Conservation (phyloP, 1,140 invertebrate species). For the Melipona quadrifasciata region DNA sequence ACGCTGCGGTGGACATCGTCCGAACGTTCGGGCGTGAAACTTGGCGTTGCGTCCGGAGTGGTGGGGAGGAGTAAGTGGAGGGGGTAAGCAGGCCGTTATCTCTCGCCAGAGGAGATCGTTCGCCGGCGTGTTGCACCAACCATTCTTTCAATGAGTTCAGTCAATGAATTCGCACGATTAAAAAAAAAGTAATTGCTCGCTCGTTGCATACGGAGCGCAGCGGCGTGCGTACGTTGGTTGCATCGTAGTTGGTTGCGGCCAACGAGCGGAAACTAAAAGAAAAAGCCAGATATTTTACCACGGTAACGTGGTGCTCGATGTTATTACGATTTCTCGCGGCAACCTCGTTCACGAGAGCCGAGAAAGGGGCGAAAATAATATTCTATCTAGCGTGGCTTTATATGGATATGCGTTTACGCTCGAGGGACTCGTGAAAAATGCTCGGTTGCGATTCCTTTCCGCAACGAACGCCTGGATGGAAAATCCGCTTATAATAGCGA, state of each 20-base stretch:
- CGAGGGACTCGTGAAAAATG: conserved; percentile 32
- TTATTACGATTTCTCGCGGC: conserved; percentile 34
- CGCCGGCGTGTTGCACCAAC: too few relatives aligned
- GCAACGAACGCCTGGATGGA: conserved; percentile 25
- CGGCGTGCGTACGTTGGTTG: neutral
- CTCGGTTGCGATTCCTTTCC: conserved; percentile 13
- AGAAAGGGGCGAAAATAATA: conserved; percentile 55
- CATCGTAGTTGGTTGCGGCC: conserved; percentile 36
- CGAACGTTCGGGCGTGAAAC: neutral
- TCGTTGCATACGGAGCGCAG: neutral
- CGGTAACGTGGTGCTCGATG: conserved; percentile 32
- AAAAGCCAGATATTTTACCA: conserved; percentile 48
- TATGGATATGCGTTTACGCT: conserved; percentile 55
- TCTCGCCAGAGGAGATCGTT: too few relatives aligned
- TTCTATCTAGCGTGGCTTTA: conserved; percentile 48
- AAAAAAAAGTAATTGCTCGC: conserved; percentile 40
- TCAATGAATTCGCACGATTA: conserved; percentile 45
- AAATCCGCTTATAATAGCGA: conserved; percentile 33
- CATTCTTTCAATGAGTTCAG: conserved; percentile 14
- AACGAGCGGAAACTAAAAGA: conserved; percentile 55
- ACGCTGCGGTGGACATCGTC: too few relatives aligned
- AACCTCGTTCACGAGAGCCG: conserved; percentile 37
- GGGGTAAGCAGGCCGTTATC: neutral
- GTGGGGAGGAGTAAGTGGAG: neutral
- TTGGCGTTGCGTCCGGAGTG: neutral